phyloP scores from a whole-genome alignment of 2,888 invertebrate species.

The Ormia ochracea region DNA sequence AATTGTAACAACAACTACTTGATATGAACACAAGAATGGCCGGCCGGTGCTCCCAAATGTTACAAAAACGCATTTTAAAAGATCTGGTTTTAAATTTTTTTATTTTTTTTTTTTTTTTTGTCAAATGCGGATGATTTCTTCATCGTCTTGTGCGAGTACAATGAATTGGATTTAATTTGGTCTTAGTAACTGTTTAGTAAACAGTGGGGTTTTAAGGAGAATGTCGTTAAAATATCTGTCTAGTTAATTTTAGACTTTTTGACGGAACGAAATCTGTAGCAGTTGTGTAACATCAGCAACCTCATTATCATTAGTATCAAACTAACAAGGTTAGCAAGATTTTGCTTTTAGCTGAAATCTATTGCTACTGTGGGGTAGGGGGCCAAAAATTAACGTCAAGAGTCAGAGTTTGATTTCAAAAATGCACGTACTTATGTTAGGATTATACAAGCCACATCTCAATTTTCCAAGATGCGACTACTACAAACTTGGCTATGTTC shows the following conservation, averaged over 20 bases:
- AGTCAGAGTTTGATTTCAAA: neutral
- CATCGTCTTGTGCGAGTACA: constrained; percentile 33
- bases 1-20: constrained; percentile 37
- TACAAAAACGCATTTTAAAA: constrained; percentile 38
- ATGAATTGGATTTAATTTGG: constrained; percentile 40
- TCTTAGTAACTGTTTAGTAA: neutral
- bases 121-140: constrained; percentile 61
- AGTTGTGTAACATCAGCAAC: constrained; percentile 30
- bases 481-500: no score
- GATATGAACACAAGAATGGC: constrained; percentile 37
- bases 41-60: constrained; percentile 41
- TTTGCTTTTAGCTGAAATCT: neutral
- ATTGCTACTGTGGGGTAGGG: neutral
- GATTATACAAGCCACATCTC: no score
- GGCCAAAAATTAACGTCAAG: neutral
- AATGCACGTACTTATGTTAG: no score
- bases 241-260: constrained; percentile 19
- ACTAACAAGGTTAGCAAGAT: constrained; percentile 28
- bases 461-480: no score
- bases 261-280: constrained; percentile 40
- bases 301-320: constrained; percentile 8
- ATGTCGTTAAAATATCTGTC: constrained; percentile 36
- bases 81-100: constrained; percentile 54
- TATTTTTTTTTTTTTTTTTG: constrained; percentile 16
- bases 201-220: constrained; percentile 36